These are phyloP conservation scores for Pelvicachromis taeniatus DNA, from an alignment of 2,113 vertebrate genomes.

Conservation along the genomic window DNA sequence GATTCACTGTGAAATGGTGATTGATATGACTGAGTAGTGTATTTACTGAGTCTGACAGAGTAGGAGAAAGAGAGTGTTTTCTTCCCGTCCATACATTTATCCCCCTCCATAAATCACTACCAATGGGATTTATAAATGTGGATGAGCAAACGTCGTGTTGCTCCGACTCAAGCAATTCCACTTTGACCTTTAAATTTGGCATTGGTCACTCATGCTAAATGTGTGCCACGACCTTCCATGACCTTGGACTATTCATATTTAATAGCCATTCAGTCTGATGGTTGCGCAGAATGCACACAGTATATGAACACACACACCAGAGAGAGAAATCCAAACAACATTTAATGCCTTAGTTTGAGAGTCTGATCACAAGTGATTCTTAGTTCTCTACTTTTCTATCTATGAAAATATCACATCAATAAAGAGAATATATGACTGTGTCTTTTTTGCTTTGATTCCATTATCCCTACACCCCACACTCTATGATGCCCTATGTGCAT, in stretches of 20 bases:
- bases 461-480: slow-evolving; percentile 29
- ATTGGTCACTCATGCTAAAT: slow-evolving; percentile 71
- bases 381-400: background rate
- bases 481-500: slow-evolving; percentile 52
- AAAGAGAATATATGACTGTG: background rate
- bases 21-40: slow-evolving; percentile 76
- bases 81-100: slow-evolving; percentile 71
- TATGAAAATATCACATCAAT: background rate
- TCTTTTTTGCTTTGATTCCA: slow-evolving; percentile 56
- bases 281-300: slow-evolving; percentile 6
- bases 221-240: slow-evolving; percentile 61
- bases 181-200: slow-evolving; percentile 77
- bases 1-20: slow-evolving; percentile 75
- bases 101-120: slow-evolving; percentile 76
- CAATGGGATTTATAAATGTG: slow-evolving; percentile 71
- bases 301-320: background rate
- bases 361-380: background rate
- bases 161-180: slow-evolving; percentile 66
- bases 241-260: slow-evolving; percentile 73
- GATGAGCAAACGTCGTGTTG: slow-evolving; percentile 49
- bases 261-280: slow-evolving; percentile 53
- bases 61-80: slow-evolving; percentile 77
- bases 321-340: background rate
- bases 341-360: background rate
- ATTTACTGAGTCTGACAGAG: slow-evolving; percentile 77